Evolutionary conservation across 2,888 invertebrate species (phyloP).

Genomic region (Antitype chi): DNA sequence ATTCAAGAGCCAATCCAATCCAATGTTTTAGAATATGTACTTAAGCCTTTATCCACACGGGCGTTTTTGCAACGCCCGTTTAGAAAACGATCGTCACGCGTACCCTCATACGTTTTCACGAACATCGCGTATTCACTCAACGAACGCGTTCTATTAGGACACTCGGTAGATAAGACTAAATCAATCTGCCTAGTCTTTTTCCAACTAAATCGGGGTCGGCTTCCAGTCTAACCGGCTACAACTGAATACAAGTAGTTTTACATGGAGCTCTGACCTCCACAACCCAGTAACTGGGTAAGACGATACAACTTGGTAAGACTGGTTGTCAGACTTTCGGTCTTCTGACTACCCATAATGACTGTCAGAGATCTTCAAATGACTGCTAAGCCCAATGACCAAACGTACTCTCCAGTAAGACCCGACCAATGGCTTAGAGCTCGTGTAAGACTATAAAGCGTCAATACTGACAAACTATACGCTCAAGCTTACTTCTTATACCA

Average conservation of each 20-base stretch:
- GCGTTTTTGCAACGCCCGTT: not conserved
- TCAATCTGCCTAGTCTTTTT: too few species aligned
- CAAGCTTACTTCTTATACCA: conserved; percentile 17
- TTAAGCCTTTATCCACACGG: not conserved
- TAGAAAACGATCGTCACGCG: not conserved
- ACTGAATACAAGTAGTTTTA: too few species aligned
- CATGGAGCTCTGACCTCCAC: too few species aligned
- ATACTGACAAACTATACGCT: not conserved
- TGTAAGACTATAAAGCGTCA: too few species aligned
- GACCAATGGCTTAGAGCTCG: too few species aligned
- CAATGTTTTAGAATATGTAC: not conserved
- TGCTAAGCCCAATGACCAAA: too few species aligned
- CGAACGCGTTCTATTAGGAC: not conserved
- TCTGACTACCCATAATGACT: not conserved
- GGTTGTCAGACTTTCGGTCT: not conserved
- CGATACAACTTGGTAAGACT: not conserved
- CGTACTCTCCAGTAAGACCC: too few species aligned
- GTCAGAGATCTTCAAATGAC: not conserved
- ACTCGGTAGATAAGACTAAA: not conserved
- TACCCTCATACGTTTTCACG: not conserved
- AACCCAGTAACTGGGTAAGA: too few species aligned
- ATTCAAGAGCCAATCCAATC: not conserved
- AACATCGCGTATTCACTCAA: not conserved
- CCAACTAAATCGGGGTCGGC: too few species aligned
- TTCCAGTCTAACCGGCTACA: too few species aligned